Conservation (phyloP, 2,888 invertebrate genomes). For the Acanthosoma haemorrhoidale region DNA sequence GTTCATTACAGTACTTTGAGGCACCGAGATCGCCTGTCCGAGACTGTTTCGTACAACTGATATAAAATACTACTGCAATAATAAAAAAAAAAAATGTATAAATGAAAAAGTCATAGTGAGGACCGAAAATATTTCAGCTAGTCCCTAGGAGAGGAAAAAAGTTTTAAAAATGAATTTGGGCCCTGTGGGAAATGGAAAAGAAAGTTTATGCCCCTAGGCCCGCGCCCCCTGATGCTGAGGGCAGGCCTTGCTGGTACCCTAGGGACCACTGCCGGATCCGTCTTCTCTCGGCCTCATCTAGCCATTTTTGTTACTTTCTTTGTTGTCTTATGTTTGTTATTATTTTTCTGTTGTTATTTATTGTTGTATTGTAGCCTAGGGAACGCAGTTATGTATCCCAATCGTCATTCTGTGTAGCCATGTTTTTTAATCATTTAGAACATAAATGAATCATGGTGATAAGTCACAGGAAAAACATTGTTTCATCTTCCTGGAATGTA, state of each 20-base stretch:
- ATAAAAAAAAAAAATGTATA: neutral
- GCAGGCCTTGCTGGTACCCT: too few relatives aligned
- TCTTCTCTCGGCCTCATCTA: neutral
- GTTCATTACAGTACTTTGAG: too few relatives aligned
- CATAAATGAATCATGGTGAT: too few relatives aligned
- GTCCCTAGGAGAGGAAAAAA: neutral
- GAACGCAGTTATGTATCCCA: too few relatives aligned
- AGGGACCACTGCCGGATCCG: neutral
- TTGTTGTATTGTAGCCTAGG: neutral
- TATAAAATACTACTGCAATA: too few relatives aligned
- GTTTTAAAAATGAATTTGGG: neutral
- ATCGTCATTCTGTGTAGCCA: too few relatives aligned
- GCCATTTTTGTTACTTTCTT: neutral
- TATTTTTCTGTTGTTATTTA: neutral
- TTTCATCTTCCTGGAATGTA: too few relatives aligned
- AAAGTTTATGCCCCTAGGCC: neutral
- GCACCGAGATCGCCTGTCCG: too few relatives aligned
- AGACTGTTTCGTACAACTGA: too few relatives aligned
- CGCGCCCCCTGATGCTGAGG: neutral
- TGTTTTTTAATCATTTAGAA: too few relatives aligned
- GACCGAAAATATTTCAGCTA: neutral
- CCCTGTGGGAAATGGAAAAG: neutral
- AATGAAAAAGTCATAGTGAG: too few relatives aligned
- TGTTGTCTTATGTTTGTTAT: neutral
- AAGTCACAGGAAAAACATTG: too few relatives aligned